These are phyloP conservation scores for Microplitis manilae DNA, from an alignment of 2,888 invertebrate species.

Conservation along the genomic window DNA sequence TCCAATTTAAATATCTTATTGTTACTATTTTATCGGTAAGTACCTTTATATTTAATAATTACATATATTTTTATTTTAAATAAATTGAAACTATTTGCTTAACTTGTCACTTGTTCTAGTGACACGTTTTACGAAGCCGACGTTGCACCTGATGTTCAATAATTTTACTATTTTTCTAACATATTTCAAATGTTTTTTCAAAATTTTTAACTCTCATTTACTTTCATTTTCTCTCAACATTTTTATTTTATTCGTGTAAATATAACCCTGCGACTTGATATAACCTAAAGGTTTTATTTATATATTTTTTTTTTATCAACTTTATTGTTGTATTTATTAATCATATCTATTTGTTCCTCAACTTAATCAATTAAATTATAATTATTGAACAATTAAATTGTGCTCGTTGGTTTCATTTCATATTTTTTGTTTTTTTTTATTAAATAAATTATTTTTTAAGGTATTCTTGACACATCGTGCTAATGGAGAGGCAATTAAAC, in stretches of 20 bases:
- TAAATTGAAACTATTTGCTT: not conserved
- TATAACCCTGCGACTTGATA: not conserved
- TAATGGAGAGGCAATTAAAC: conserved; percentile 86
- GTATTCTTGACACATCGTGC: conserved; percentile 74
- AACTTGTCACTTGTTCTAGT: conserved; percentile 46
- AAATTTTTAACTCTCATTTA: not conserved
- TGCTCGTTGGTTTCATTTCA: not conserved
- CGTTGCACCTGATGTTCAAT: not conserved
- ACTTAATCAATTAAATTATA: not conserved
- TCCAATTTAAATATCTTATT: conserved; percentile 63
- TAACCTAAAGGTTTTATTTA: not conserved
- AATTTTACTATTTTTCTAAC: conserved; percentile 11
- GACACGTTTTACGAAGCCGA: conserved; percentile 50
- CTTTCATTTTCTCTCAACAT: not conserved
- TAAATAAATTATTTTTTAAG: conserved; percentile 40
- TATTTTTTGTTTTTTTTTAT: not conserved
- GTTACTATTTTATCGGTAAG: conserved; percentile 70
- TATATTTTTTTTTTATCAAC: not conserved
- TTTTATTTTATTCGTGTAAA: not conserved
- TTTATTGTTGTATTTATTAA: not conserved
- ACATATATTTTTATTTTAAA: conserved; percentile 10
- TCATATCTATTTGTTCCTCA: conserved; percentile 25
- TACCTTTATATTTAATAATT: conserved; percentile 45
- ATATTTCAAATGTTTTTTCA: not conserved
- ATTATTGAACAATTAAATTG: not conserved